Conservation (phyloP, 2,113 vertebrate genomes). For the Phoxinus phoxinus region DNA sequence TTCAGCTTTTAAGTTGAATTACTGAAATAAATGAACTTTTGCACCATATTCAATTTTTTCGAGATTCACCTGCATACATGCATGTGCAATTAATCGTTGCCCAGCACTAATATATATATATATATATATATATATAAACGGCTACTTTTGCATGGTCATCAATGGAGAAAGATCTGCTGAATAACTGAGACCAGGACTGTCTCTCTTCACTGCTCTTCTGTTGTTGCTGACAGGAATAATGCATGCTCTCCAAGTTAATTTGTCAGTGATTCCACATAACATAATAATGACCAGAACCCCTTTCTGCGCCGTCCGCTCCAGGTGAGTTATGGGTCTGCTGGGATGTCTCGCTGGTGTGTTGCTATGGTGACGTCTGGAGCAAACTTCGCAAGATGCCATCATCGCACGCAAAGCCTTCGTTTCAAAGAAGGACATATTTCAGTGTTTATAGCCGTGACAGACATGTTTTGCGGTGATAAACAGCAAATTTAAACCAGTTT, state of each 20-base stretch:
- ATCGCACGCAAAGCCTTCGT: not conserved
- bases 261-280: conserved; percentile 11
- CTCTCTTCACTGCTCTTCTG: not conserved
- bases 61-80: no score
- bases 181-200: not conserved
- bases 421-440: not conserved
- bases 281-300: conserved; percentile 40
- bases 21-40: no score
- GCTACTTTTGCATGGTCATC: no score
- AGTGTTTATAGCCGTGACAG: not conserved
- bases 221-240: not conserved
- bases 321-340: not conserved
- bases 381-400: not conserved
- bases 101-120: no score
- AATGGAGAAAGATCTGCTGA: not conserved
- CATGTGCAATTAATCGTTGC: no score
- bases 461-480: not conserved
- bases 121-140: no score
- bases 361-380: not conserved
- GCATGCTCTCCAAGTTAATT: not conserved
- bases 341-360: not conserved
- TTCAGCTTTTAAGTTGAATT: no score
- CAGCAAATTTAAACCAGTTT: not conserved
- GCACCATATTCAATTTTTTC: no score
- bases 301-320: not conserved